A percentile compares a stretch with the other conserved stretches of the same genome.
Evolutionary conservation across 2,888 invertebrate species (phyloP).

Genomic region (Heteropelma amictum): DNA sequence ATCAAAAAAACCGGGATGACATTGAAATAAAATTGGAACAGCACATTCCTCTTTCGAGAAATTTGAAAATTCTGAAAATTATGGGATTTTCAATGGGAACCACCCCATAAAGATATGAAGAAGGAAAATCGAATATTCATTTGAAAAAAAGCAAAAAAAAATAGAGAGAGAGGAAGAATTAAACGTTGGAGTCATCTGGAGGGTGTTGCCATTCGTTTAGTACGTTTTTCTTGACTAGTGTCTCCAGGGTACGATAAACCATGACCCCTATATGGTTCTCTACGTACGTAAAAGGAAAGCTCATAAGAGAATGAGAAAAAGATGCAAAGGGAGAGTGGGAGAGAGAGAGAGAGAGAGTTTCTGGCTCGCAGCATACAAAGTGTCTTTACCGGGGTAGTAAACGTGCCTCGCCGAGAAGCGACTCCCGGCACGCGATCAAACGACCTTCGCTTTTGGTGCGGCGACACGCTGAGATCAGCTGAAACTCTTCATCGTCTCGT

Average conservation of each 20-base stretch:
- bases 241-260: constrained; percentile 56
- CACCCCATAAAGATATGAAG: not conserved
- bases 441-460: constrained; percentile 45
- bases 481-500: constrained; percentile 38
- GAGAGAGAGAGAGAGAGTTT: constrained; percentile 38
- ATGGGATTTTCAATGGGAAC: not conserved
- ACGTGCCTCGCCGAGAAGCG: constrained; percentile 40
- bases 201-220: constrained; percentile 44
- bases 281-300: constrained; percentile 8
- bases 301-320: constrained; percentile 3
- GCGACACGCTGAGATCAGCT: constrained; percentile 44
- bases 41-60: no score
- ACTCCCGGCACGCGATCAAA: constrained; percentile 51
- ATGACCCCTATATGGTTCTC: constrained; percentile 49
- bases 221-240: constrained; percentile 51
- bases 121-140: no score
- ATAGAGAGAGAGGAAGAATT: constrained; percentile 13
- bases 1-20: no score
- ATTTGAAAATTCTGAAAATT: no score
- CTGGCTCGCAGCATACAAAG: constrained; percentile 55
- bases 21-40: no score
- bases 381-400: constrained; percentile 43
- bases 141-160: not conserved
- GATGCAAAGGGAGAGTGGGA: constrained; percentile 7
- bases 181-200: constrained; percentile 27